Evolutionary conservation across 2,888 invertebrate species (phyloP), one percentile per base, ranked within the genome.

Genomic region (Calameuta pallipes): DNA sequence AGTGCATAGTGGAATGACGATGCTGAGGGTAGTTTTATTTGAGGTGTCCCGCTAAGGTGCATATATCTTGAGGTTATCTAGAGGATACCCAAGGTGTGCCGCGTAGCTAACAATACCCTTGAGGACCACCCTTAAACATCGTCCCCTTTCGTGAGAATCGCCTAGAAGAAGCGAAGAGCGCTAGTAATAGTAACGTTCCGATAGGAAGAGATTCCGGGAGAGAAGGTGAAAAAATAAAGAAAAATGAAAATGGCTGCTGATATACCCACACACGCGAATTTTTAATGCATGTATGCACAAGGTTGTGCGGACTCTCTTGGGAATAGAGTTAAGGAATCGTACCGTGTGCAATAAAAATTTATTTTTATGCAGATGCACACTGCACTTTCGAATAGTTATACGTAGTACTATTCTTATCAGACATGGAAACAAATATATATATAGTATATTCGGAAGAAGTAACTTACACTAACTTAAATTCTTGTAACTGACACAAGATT

Each of bases 41-140:
- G 71, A 71, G 31, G 30, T 3, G 15, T 71, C 15, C 30, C 13
- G 41, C 33, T 33, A 13, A 33, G 37, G 35, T 77, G 37, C 37
- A 70, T 71, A 68, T 76, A 73, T 35, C 37, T 78, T 37, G 35
- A 30, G 23, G 9, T 12, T 6, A 71, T 33, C 71, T 33, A 13
- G 71, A 71, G 74, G 23, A 23, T 34, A n/a, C 13, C 36, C 34
- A n/a, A 76, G 71, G 73, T 34, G 73, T 76, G 71, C 78, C 78
- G 78, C 78, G 73, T 75, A 78, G 78, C 68, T 78, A 78, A 78
- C 75, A 73, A 75, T 73, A 78, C 78, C 78, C 78, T 15, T 69
- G 78, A 76, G 78, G 36, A 75, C 36, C 76, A 75, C 78, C 73
- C 78, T 78, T 78, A 78, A 78, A 78, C 75, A 78, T 75, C 78